Conservation (phyloP, 2,888 invertebrate species). For the Lordiphosa fenestrarum region DNA sequence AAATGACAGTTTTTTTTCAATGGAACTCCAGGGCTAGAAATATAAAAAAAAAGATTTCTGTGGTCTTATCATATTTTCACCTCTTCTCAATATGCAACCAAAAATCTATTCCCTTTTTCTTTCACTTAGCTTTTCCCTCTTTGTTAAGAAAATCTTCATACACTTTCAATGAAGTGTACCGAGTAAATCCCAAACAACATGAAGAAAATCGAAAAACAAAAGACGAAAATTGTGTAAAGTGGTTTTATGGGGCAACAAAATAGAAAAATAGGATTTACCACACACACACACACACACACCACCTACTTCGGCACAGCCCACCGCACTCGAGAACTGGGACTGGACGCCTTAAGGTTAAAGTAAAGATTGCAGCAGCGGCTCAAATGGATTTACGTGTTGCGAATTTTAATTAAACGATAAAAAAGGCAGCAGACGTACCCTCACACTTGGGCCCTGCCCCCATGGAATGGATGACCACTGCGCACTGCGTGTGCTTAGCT, state of each 20-base stretch:
- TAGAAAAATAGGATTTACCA: conserved; percentile 75
- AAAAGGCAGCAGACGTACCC: conserved; percentile 57
- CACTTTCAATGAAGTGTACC: conserved; percentile 13
- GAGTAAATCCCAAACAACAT: conserved; percentile 37
- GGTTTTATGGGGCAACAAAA: conserved; percentile 75
- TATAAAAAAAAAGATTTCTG: no score
- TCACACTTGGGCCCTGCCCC: conserved; percentile 10
- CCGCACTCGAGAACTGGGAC: conserved; percentile 22
- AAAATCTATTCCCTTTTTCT: no score
- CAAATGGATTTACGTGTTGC: conserved; percentile 77
- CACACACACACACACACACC: conserved; percentile 46
- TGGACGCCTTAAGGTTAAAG: conserved; percentile 71
- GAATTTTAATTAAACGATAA: conserved; percentile 77
- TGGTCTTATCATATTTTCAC: no score
- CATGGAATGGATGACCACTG: conserved; percentile 61
- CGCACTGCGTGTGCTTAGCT: conserved; percentile 72
- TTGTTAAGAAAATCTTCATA: no score
- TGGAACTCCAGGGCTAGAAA: no score
- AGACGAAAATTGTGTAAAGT: conserved; percentile 76
- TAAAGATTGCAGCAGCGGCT: conserved; percentile 74
- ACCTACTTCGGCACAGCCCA: background rate
- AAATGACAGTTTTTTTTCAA: no score
- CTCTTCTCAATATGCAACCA: no score
- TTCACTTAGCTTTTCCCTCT: no score
- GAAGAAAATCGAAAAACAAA: conserved; percentile 70